phyloP scores from a whole-genome alignment of 2,797 vertebrate genomes.

The Trichosurus vulpecula region DNA sequence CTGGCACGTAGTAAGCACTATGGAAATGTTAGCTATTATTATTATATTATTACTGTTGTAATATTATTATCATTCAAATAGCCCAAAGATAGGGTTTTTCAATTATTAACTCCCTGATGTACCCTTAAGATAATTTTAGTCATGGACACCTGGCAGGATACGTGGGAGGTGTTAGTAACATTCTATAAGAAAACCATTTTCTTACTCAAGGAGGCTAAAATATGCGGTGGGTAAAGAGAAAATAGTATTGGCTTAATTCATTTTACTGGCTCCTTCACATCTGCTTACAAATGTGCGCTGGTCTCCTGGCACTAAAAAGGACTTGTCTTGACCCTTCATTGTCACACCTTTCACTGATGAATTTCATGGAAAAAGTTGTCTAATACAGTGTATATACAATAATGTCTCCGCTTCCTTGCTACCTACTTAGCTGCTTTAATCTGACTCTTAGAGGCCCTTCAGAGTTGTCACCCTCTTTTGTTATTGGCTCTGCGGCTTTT shows the following conservation, averaged over 20 bases:
- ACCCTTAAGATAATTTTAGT: neutral
- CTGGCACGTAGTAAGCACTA: neutral
- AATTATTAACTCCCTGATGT: neutral
- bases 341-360: neutral
- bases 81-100: neutral
- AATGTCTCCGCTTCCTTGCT: neutral
- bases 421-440: neutral
- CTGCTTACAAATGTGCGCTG: neutral
- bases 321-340: neutral
- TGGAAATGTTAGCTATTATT: neutral
- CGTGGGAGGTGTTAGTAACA: neutral
- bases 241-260: neutral
- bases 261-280: neutral
- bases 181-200: slow-evolving; percentile 30
- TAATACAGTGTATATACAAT: neutral
- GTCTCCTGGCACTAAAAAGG: neutral
- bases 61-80: neutral
- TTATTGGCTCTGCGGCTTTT: neutral
- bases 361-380: neutral
- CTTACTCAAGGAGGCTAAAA: slow-evolving; percentile 18
- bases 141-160: neutral
- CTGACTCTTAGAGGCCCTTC: neutral
- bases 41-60: too few relatives aligned
- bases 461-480: neutral
- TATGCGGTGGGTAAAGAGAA: neutral